Base-by-base conservation (phyloP, 1,140 invertebrate species). In the Frieseomelitta varia region DNA sequence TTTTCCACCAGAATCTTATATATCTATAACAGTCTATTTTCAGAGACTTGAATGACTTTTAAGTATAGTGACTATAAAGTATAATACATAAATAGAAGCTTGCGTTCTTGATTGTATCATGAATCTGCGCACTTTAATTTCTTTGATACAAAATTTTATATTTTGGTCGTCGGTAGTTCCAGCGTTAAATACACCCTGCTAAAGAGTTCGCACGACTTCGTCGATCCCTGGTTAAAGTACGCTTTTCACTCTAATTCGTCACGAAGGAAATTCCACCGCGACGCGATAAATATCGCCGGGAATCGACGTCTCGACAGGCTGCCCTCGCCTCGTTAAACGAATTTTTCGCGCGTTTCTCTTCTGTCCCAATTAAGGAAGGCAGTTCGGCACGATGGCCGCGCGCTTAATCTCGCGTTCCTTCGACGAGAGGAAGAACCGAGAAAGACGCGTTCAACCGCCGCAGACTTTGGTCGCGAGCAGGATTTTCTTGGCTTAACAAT, bases 341-440 rank as follows among this genome's bases (percentile, higher is more conserved):
- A 85, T 68, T 80, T 85, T 80, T 80, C 77, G 39, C 79, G 53
- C 34, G 51, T 65, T 87, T 87, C 85, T 76, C 86, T 67, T 77
- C 51, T 34, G 61, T 77, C 56, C 55, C 73, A 85, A 88, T 88
- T 88, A 88, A 88, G 73, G 72, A 51, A 51, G 53, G 53, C 73
- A 55, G 53, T 83, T 83, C 53, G 74, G 34, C 61, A 30, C 69
- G 81, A 68, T 80, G 65, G 61, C 30, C 53, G 53, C 53, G 53
- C 47, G 86, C 72, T 88, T 84, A 87, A 85, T 87, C 87, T 84
- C 55, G 79, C 68, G 87, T 67, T 71, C 39, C 65, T 85, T 79
- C 61, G 30, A 27, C 39, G 53, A 71, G 78, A 73, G 75, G 55
- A 77, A 81, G 74, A 34, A 15, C 69, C 56, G 30, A 74, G 47